phyloP scores from a whole-genome alignment of 2,888 invertebrate genomes.

The Monoplex corrugatus region DNA sequence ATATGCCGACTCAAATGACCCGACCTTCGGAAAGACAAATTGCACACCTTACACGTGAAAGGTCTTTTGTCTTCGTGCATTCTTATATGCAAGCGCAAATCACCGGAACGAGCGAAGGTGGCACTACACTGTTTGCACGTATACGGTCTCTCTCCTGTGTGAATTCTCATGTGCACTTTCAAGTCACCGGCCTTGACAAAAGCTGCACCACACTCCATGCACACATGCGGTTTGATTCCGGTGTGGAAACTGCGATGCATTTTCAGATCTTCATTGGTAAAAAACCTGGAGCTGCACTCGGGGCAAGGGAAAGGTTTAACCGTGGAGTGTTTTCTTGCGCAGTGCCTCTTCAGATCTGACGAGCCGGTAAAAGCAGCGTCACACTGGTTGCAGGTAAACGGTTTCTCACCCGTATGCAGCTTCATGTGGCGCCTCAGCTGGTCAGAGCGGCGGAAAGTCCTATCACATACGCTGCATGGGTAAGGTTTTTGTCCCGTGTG shows the following conservation, averaged over 20 bases:
- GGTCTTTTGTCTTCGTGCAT: neutral
- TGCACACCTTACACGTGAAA: conserved; percentile 35
- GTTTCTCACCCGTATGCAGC: neutral
- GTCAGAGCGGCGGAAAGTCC: neutral
- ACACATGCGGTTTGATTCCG: neutral
- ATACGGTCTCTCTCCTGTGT: conserved; percentile 2
- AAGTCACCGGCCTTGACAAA: neutral
- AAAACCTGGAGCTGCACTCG: conserved; percentile 27
- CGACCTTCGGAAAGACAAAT: conserved; percentile 24
- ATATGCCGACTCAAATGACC: conserved; percentile 39
- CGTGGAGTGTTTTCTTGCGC: neutral
- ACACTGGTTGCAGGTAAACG: neutral
- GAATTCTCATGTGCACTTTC: conserved; percentile 24
- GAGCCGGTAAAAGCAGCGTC: neutral
- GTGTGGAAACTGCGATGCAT: conserved; percentile 8
- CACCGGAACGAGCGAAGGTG: neutral
- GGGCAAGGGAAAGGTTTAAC: neutral
- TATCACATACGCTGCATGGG: neutral
- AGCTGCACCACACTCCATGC: neutral
- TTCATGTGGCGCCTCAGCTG: neutral
- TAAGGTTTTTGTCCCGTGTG: conserved; percentile 20
- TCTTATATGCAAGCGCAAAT: neutral
- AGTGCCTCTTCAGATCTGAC: neutral
- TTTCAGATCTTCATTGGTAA: conserved; percentile 31
- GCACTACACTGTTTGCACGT: neutral